Percentiles rank a stretch among this genome's conserved stretches.
phyloP scores from a whole-genome alignment of 2,797 vertebrate genomes.

The Acomys russatus region DNA sequence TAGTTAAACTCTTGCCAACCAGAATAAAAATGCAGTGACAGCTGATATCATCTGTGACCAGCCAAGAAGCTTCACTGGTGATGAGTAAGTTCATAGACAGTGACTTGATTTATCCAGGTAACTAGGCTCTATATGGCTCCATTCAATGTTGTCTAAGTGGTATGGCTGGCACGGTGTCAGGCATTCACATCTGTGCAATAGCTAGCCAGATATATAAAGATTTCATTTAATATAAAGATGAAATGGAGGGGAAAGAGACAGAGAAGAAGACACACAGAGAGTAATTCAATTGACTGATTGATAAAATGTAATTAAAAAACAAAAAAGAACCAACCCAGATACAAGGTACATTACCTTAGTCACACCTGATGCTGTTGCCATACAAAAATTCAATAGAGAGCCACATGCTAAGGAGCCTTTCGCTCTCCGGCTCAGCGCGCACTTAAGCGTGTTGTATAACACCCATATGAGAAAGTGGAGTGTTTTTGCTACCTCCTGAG shows the following conservation, averaged over 20 bases:
- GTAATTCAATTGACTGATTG: background rate
- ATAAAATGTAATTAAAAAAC: background rate
- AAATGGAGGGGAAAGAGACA: background rate
- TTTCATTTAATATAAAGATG: slow-evolving; percentile 34
- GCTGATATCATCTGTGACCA: background rate
- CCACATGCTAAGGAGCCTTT: slow-evolving; percentile 8
- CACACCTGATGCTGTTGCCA: background rate
- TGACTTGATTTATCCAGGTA: background rate
- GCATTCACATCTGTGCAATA: background rate
- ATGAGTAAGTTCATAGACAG: background rate
- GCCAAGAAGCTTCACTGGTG: background rate
- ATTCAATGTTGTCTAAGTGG: background rate
- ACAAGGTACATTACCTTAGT: background rate
- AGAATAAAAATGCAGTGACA: background rate
- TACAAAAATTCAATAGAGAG: background rate
- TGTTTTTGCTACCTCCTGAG: slow-evolving; percentile 71
- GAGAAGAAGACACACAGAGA: background rate
- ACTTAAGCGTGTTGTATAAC: slow-evolving; percentile 46
- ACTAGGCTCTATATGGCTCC: background rate
- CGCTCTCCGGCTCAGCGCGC: background rate
- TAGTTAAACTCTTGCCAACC: background rate
- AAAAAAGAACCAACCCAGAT: background rate
- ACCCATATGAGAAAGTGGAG: slow-evolving; percentile 64
- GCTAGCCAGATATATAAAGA: background rate
- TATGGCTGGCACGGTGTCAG: background rate